Base-by-base conservation (phyloP, 2,888 invertebrate species). In the Lithosia quadra region DNA sequence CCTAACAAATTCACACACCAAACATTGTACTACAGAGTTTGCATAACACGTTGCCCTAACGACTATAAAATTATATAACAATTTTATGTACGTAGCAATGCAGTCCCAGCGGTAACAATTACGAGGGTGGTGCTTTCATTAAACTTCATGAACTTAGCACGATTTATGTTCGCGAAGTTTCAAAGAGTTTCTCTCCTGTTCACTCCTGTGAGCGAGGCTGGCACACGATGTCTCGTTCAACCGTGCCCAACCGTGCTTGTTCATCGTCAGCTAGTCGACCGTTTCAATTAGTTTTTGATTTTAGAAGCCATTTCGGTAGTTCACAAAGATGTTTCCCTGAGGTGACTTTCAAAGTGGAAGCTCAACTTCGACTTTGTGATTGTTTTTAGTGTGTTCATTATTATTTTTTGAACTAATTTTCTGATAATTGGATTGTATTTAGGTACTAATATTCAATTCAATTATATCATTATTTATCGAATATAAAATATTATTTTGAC, bases 91-190 rank as follows among this genome's bases (percentile, higher is more conserved):
- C 66, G 73, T 63, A 71, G 71, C 69, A 73, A 72, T 83, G 78
- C 77, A 81, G 81, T 77, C 78, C 78, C 80, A 73, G 68, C 71
- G 80, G 80, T 73, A 80, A 84, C 83, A 85, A 83, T 85, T 86
- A 86, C 79, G 82, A 80, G 77, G 83, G 81, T 73, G 81, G 75
- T 65, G 80, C 81, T 84, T 87, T 83, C 81, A 85, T 85, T 86
- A 85, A 82, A 84, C 83, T 87, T 86, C 78, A 84, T 80, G 80
- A 84, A 86, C 78, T 86, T 84, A 77, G 80, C 65, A 73, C 77
- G 83, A 85, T 86, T 86, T 86, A 86, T 85, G 83, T 78, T 74
- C 75, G 67, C 56, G 60, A 58, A 83, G 79, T 83, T 83, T 65
- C 82, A 76, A 81, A 81, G 82, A 80, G 76, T 78, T 58, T 81